Evolutionary conservation across 2,113 vertebrate genomes (phyloP).

Genomic region (Herpetotheres cachinnans): DNA sequence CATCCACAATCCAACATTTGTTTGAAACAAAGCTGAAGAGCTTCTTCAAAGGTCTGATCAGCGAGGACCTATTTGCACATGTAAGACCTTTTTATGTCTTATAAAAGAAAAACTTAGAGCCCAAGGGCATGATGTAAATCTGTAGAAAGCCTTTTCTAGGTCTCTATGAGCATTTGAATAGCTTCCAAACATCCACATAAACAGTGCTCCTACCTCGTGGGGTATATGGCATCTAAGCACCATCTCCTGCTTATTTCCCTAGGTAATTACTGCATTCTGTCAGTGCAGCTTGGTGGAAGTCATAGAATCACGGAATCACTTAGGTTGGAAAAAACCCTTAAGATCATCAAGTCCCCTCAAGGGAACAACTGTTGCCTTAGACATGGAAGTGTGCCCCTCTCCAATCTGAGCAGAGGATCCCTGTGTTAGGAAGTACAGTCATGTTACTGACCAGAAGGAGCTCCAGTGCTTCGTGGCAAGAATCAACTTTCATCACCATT

Average conservation of each 20-base stretch:
- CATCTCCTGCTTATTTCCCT: not conserved
- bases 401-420: not conserved
- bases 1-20: not conserved
- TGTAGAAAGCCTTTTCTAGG: not conserved
- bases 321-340: not conserved
- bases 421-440: not conserved
- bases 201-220: not conserved
- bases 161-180: not conserved
- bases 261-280: not conserved
- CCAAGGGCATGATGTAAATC: not conserved
- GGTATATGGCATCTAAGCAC: not conserved
- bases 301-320: not conserved
- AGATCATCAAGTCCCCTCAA: not conserved
- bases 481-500: not conserved
- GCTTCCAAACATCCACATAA: not conserved
- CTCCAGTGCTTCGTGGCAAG: not conserved
- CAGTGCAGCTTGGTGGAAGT: not conserved
- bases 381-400: not conserved
- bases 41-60: not conserved
- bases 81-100: not conserved
- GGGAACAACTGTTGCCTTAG: accelerated
- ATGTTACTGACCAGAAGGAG: accelerated
- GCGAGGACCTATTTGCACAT: not conserved
- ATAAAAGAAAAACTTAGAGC: not conserved
- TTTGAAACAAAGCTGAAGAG: not conserved